Percentiles rank a stretch among this genome's conserved stretches.
Evolutionary conservation across 2,113 vertebrate genomes (phyloP).

Genomic region (Petroica traversi): DNA sequence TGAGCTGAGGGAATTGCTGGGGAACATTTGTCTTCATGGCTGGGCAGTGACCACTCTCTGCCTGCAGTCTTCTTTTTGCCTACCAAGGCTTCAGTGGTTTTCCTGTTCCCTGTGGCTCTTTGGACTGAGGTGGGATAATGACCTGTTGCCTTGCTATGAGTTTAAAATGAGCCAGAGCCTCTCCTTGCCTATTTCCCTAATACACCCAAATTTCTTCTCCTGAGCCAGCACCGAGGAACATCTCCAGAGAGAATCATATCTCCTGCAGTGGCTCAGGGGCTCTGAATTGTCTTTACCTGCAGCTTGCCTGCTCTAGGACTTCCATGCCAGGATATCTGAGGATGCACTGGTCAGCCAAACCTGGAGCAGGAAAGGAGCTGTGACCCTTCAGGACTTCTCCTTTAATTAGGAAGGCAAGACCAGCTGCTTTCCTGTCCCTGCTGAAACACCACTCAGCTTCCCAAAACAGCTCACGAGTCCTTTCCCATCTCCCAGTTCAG

Average conservation of each 20-base stretch:
- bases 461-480: neutral
- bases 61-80: neutral
- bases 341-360: neutral
- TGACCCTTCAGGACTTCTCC: neutral
- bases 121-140: neutral
- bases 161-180: neutral
- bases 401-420: neutral
- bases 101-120: neutral
- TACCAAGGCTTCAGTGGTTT: neutral
- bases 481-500: rapidly evolving
- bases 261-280: too few relatives aligned
- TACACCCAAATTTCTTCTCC: neutral
- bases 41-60: neutral
- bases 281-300: neutral
- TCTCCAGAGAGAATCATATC: neutral
- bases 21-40: neutral
- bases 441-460: neutral
- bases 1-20: neutral
- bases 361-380: neutral
- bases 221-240: neutral
- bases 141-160: neutral
- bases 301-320: neutral
- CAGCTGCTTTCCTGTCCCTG: neutral
- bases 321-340: neutral
- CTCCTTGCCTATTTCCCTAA: neutral